phyloP scores from a whole-genome alignment of 2,797 vertebrate species.

The Ispidina lecontei region DNA sequence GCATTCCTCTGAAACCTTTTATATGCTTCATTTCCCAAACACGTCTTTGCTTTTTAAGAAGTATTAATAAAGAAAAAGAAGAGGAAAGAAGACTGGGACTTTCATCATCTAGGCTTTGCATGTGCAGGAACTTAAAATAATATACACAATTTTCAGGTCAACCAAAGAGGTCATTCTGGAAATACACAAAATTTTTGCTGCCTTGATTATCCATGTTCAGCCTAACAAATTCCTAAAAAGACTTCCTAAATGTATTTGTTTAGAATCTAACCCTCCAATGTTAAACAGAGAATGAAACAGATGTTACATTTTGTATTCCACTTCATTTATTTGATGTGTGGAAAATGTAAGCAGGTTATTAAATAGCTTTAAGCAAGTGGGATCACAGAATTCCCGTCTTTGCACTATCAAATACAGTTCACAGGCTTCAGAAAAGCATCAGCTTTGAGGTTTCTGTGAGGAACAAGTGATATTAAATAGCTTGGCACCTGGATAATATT shows the following conservation, averaged over 20 bases:
- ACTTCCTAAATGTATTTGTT: slow-evolving; percentile 64
- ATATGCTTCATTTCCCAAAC: neutral
- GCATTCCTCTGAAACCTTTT: neutral
- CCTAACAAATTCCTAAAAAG: slow-evolving; percentile 56
- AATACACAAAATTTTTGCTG: slow-evolving; percentile 55
- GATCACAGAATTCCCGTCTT: slow-evolving; percentile 42
- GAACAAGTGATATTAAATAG: slow-evolving; percentile 4
- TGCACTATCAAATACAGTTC: neutral
- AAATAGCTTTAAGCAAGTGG: slow-evolving; percentile 30
- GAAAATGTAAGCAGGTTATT: slow-evolving; percentile 62
- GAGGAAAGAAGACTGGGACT: neutral
- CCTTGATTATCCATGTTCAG: slow-evolving; percentile 62
- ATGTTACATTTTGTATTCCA: slow-evolving; percentile 64
- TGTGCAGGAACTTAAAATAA: slow-evolving; percentile 64
- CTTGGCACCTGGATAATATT: slow-evolving; percentile 46
- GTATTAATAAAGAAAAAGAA: neutral
- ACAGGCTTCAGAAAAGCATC: neutral
- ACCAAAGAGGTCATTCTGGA: slow-evolving; percentile 53
- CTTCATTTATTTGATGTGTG: slow-evolving; percentile 57
- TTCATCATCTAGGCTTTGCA: slow-evolving; percentile 30
- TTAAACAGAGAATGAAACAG: slow-evolving; percentile 59
- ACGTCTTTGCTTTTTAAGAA: neutral
- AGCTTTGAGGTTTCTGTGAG: slow-evolving; percentile 9
- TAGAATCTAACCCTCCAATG: slow-evolving; percentile 31
- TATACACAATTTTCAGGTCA: slow-evolving; percentile 64